Evolutionary conservation across 2,888 invertebrate genomes (phyloP).

Genomic region (Cryptosula pallasiana): DNA sequence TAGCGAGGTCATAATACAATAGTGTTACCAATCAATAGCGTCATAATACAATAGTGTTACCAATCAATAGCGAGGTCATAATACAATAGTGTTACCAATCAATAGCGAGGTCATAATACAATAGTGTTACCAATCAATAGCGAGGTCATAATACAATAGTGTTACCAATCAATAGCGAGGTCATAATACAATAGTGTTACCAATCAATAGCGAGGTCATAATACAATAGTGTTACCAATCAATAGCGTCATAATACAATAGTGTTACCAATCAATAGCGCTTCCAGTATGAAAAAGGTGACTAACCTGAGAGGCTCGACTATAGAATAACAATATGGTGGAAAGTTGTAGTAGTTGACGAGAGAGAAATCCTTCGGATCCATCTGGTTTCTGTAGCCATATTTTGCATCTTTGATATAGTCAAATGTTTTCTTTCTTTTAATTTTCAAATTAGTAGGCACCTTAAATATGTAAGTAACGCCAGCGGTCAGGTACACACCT

Average conservation of each 20-base stretch:
- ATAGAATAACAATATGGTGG: conserved; percentile 16
- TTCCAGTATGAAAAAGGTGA: no score
- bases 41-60: background rate
- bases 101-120: background rate
- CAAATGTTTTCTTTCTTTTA: conserved; percentile 10
- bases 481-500: no score
- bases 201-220: no score
- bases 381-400: conserved; percentile 9
- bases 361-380: background rate
- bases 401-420: conserved; percentile 11
- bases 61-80: no score
- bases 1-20: no score
- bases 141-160: no score
- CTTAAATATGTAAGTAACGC: no score
- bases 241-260: background rate
- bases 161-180: background rate
- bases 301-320: background rate
- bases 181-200: background rate
- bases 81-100: background rate
- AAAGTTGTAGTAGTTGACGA: conserved; percentile 4
- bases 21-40: background rate
- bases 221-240: background rate
- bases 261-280: background rate
- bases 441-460: background rate
- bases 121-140: background rate